Evolutionary conservation across 2,888 invertebrate species (phyloP).

Genomic region (Drosophila mercatorum): DNA sequence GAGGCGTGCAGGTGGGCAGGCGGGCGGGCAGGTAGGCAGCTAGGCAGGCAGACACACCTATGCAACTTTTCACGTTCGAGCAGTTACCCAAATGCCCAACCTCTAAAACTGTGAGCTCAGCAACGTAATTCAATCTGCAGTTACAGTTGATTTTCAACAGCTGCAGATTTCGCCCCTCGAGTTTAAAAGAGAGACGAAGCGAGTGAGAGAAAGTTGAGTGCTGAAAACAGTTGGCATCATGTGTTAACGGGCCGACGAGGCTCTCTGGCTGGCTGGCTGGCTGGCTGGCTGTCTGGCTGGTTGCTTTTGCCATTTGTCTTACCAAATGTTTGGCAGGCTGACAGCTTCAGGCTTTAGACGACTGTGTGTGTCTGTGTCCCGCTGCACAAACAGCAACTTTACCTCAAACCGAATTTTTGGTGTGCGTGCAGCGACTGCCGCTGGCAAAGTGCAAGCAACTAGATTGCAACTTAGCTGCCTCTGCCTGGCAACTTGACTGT

Average conservation of each 20-base stretch:
- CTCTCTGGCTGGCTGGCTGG: slow-evolving; percentile 12
- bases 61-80: slow-evolving; percentile 64
- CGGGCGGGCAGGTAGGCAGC: background rate
- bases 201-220: slow-evolving; percentile 15
- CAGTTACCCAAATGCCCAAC: slow-evolving; percentile 18
- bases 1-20: slow-evolving; percentile 1
- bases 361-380: slow-evolving; percentile 18
- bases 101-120: slow-evolving; percentile 8
- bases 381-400: slow-evolving; percentile 8
- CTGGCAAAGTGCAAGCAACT: slow-evolving; percentile 41
- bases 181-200: background rate
- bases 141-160: slow-evolving; percentile 67
- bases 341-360: slow-evolving; percentile 28
- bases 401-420: slow-evolving; percentile 8
- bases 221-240: slow-evolving; percentile 55
- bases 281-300: background rate
- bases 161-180: slow-evolving; percentile 39
- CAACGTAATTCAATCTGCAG: slow-evolving; percentile 72
- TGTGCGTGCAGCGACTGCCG: slow-evolving; percentile 19
- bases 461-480: slow-evolving; percentile 19
- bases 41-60: slow-evolving; percentile 53
- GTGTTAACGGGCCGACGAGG: slow-evolving; percentile 60
- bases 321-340: slow-evolving; percentile 37
- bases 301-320: slow-evolving; percentile 50
- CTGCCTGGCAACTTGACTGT: slow-evolving; percentile 41